Evolutionary conservation across 2,888 invertebrate species (phyloP), one percentile per base, ranked within the genome.

Genomic region (Cryptophagus acutangulus): DNA sequence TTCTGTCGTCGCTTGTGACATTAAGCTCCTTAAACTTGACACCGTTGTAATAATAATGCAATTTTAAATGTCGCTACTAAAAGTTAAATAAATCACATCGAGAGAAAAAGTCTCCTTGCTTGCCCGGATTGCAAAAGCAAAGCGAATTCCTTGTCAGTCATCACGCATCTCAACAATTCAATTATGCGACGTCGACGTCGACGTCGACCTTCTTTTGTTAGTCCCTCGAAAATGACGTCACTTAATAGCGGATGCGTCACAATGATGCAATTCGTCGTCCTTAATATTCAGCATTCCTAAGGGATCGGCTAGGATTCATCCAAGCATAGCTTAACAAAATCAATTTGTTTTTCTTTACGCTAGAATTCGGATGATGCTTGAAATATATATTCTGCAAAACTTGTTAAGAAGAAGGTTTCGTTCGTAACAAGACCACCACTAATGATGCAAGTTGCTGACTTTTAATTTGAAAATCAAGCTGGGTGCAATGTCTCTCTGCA

Each of bases 161-260:
- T 36, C 25, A 17, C 10, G 35, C 17, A 25, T 25, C 20, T 20
- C 29, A 26, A 24, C 53, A 53, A 55, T 55, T 55, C 53, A 52
- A 55, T 55, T 55, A 55, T 41, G 38, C 29, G n/a, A n/a, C n/a
- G n/a, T n/a, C n/a, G n/a, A n/a, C n/a, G n/a, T n/a, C n/a, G n/a
- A n/a, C 9, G 3, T 36, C 46, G 53, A 46, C 53, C 51, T 53
- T 53, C 53, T 52, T 51, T 51, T 49, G 52, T 49, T 30, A 49
- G 46, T 51, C 51, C 51, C 52, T 33, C 50, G 55, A 51, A 57
- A n/a, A n/a, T n/a, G n/a, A n/a, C n/a, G 57, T 58, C 57, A 60
- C n/a, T 59, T 55, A 58, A 54, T 60, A 59, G 41, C 48, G 28
- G 54, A 58, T 60, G 60, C 57, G 59, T 60, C 59, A 58, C 54